Evolutionary conservation across 2,113 vertebrate genomes (phyloP), one percentile per base, ranked within the genome.

Genomic region (Desmodus rotundus): DNA sequence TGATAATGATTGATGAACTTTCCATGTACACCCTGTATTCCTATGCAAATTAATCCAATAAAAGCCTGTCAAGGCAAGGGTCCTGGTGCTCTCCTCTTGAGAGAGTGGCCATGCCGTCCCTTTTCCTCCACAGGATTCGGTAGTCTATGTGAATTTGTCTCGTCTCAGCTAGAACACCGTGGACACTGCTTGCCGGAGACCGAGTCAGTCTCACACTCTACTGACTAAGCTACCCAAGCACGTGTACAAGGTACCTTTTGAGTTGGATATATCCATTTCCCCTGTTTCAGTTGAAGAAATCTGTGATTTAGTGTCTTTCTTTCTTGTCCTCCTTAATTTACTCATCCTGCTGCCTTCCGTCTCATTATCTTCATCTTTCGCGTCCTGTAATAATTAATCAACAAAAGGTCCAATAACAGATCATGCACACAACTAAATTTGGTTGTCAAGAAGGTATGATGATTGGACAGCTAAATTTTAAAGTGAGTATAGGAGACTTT

Each of bases 341-440:
- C 93, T 98, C 83, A 98, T 97, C 96, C 95, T 97, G 92, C 97
- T 98, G 90, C 98, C 99, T 97, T 99, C 99, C 50, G 98, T 97
- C 95, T 99, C 98, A 97, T 99, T 99, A 96, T 84, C 98, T 93
- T 98, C 98, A 97, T 97, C 98, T 96, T 89, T 97, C 86, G 92
- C 83, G 58, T 98, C 98, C 99, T 99, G 98, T 50, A 98, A 97
- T 86, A 95, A 98, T 97, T 89, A 98, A 97, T 82, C 98, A 97
- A 98, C 89, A 98, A 76, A 97, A 94, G 96, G 91, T 58, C 92
- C 97, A 96, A 95, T 93, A 97, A 93, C 12, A 97, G 3, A 11
- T 19, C 54, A 91, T 94, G 61, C 94, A 91, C 83, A 54, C 88
- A 95, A 95, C 6, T 83, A 67, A 76, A 94, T 63, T 26, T 15